phyloP scores from a whole-genome alignment of 2,113 vertebrate genomes.

The Brachypodius melanocephalos region DNA sequence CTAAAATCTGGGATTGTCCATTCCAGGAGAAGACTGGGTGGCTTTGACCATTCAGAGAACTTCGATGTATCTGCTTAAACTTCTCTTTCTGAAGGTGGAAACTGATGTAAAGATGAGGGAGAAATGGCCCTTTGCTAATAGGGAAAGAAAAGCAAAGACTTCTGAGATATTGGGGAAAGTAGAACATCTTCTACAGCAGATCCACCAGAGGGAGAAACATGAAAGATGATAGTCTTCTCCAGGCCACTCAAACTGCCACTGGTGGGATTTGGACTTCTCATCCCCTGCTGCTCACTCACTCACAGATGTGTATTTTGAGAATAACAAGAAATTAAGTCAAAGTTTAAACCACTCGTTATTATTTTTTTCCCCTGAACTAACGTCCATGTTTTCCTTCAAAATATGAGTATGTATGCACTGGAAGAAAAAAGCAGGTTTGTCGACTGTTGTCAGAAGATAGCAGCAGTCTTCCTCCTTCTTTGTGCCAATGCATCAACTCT shows the following conservation, averaged over 20 bases:
- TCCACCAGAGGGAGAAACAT: neutral
- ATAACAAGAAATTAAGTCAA: neutral
- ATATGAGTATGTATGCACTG: neutral
- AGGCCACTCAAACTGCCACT: neutral
- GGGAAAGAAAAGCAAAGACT: neutral
- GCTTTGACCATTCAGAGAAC: neutral
- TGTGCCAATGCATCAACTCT: neutral
- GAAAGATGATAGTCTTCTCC: neutral
- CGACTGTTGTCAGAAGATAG: neutral
- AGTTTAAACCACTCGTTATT: rapidly evolving
- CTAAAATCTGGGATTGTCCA: neutral
- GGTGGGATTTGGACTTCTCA: neutral
- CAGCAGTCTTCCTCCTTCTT: neutral
- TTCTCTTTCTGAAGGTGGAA: neutral
- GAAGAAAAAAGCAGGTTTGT: neutral
- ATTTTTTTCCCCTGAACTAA: neutral
- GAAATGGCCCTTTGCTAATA: neutral
- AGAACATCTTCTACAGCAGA: neutral
- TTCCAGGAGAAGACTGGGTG: neutral
- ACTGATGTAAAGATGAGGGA: neutral
- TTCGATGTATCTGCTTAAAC: neutral
- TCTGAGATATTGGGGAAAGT: neutral
- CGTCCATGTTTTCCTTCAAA: neutral
- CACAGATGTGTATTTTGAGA: neutral
- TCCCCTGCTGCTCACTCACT: neutral